Base-by-base conservation (phyloP, 2,113 vertebrate genomes). In the Protomyctophum bolini region DNA sequence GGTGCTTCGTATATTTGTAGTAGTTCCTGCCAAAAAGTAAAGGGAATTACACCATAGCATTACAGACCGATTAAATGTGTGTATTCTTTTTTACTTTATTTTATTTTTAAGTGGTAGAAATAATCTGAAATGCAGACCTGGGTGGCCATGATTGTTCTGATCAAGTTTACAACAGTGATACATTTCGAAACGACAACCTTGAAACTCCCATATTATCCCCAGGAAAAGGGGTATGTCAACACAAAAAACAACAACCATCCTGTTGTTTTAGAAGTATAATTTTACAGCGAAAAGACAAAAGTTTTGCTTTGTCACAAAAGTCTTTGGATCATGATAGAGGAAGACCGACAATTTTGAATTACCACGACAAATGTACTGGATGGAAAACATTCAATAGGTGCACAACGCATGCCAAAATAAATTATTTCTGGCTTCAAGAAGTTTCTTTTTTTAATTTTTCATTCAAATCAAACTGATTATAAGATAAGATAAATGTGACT, bases 161-260 rank as follows among this genome's bases (percentile, higher is more conserved):
- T 14, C 8, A 67, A 45, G 64, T 66, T 56, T 55, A 66, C 51
- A 41, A 66, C 50, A 15, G 4, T n/a, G n/a, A 45, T n/a, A 52
- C 10, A 54, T 58, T 29, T 29, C 52, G 49, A 29, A 11, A 29
- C 28, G 63, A 33, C 11, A 28, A 65, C 28, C 11, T 29, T n/a
- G 28, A 52, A 8, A 21, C 21, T 21, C 21, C 21, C 21, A 21
- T 21, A 21, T 21, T 21, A 21, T 21, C 21, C 21, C 21, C 21
- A 21, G 21, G 21, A 21, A 21, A 21, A 21, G 21, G 21, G 21
- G 21, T 66, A 49, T 52, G 47, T 70, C 68, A 70, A 29, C 60
- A 61, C 48, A 51, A 41, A 41, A 41, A 41, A 33, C 4, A 21
- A 21, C 21, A 21, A 21, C 21, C 33, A 6, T 41, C 33, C 33